Conservation (phyloP, 2,888 invertebrate genomes). For the Agrochola macilenta region DNA sequence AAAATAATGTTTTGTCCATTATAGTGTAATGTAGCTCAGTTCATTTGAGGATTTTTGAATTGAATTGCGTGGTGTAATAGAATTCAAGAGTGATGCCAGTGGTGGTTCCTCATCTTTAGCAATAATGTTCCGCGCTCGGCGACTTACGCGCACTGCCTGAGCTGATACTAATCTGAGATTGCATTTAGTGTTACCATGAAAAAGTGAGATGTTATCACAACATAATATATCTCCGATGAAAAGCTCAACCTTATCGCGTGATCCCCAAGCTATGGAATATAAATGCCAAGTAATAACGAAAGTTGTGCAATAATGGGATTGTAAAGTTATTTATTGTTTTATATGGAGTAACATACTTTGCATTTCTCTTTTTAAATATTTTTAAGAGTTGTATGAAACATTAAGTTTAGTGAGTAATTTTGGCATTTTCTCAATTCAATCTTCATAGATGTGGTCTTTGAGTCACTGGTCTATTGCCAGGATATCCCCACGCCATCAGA, state of each 20-base stretch:
- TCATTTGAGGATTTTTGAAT: slow-evolving; percentile 57
- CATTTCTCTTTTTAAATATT: slow-evolving; percentile 40
- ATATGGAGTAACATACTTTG: slow-evolving; percentile 18
- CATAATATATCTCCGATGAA: not conserved
- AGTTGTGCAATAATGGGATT: slow-evolving; percentile 27
- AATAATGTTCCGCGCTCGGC: slow-evolving; percentile 69
- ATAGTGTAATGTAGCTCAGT: slow-evolving; percentile 66
- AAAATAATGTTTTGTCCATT: slow-evolving; percentile 67
- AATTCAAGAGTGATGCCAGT: slow-evolving; percentile 38
- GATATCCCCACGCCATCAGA: slow-evolving; percentile 18
- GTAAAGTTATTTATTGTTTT: slow-evolving; percentile 35
- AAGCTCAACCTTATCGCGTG: not conserved
- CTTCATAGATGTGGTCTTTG: not conserved
- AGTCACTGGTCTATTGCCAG: slow-evolving; percentile 22
- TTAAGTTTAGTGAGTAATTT: slow-evolving; percentile 19
- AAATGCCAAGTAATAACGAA: slow-evolving; percentile 20
- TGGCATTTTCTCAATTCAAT: not conserved
- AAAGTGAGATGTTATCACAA: slow-evolving; percentile 10
- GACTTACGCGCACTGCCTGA: slow-evolving; percentile 75
- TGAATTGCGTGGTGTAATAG: slow-evolving; percentile 48
- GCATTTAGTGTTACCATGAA: slow-evolving; percentile 58
- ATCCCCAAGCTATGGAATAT: slow-evolving; percentile 2
- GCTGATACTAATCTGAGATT: slow-evolving; percentile 69
- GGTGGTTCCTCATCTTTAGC: slow-evolving; percentile 55
- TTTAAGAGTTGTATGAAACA: slow-evolving; percentile 27